Conservation (phyloP, 1,140 invertebrate species). For the Pygmarrhopalites habei region DNA sequence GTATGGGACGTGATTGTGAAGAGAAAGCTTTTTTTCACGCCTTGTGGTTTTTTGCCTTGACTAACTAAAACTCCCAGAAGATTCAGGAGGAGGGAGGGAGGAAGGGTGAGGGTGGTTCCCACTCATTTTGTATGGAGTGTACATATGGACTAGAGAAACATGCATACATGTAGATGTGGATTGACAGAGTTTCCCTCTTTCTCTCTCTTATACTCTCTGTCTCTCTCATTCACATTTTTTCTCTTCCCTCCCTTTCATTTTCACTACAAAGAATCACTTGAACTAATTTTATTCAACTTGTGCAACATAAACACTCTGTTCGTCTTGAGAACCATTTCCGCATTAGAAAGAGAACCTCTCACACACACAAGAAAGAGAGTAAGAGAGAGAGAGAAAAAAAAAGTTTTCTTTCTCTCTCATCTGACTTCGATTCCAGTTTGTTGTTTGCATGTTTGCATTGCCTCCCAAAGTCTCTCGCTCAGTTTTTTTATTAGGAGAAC, state of each 20-base stretch:
- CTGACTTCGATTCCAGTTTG: too few species aligned
- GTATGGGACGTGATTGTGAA: constrained; percentile 4
- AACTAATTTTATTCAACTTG: constrained; percentile 29
- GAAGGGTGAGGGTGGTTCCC: not conserved
- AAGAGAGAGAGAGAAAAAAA: not conserved
- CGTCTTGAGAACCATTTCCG: constrained; percentile 19
- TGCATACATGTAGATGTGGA: too few species aligned
- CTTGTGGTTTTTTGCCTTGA: constrained; percentile 13
- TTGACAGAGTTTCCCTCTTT: not conserved
- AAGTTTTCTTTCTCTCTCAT: not conserved
- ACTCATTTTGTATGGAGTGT: not conserved
- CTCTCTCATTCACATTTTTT: not conserved
- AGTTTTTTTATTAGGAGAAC: too few species aligned
- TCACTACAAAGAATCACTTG: constrained; percentile 28
- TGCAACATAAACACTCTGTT: constrained; percentile 23
- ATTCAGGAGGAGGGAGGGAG: not conserved
- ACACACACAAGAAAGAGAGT: not conserved
- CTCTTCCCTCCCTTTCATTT: constrained; percentile 16
- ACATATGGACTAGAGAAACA: too few species aligned
- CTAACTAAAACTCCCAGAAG: not conserved
- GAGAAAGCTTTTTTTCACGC: constrained; percentile 9
- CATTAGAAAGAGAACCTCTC: not conserved
- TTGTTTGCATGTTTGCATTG: too few species aligned
- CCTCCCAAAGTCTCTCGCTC: too few species aligned
- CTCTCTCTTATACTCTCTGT: not conserved